These are phyloP conservation scores for Euphonia xanthogaster DNA, from an alignment of 2,797 vertebrate species.

Conservation along the genomic window DNA sequence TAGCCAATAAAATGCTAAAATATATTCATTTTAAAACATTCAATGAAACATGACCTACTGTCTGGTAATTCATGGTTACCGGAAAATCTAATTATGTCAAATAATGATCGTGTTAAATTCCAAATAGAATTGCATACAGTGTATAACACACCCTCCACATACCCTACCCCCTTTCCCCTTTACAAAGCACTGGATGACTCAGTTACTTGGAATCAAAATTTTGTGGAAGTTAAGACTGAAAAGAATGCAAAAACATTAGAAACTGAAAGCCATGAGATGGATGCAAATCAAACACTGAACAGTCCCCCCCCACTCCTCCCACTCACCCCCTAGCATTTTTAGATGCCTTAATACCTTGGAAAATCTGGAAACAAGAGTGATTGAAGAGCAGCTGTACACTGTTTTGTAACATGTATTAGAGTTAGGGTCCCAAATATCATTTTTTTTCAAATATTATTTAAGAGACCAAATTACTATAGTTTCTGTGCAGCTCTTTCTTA, in stretches of 20 bases:
- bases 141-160: not conserved
- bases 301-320: accelerated
- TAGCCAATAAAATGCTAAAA: constrained; percentile 5
- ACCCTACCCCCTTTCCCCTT: not conserved
- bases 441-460: not conserved
- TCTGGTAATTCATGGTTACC: constrained; percentile 27
- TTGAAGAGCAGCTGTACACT: not conserved
- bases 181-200: not conserved
- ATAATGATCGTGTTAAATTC: constrained; percentile 5
- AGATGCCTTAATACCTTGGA: not conserved
- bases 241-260: not conserved
- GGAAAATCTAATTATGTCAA: constrained; percentile 38
- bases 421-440: not conserved
- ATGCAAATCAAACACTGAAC: not conserved
- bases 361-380: not conserved
- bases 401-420: not conserved
- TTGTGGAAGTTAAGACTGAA: not conserved
- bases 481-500: not conserved
- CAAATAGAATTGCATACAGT: not conserved
- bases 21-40: not conserved
- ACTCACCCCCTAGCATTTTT: not conserved
- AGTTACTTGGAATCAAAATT: not conserved
- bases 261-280: not conserved
- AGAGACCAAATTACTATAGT: not conserved
- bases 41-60: constrained; percentile 13